A percentile compares a stretch with the other conserved stretches of the same genome.
phyloP scores from a whole-genome alignment of 2,113 vertebrate species.

The Anseranas semipalmata region DNA sequence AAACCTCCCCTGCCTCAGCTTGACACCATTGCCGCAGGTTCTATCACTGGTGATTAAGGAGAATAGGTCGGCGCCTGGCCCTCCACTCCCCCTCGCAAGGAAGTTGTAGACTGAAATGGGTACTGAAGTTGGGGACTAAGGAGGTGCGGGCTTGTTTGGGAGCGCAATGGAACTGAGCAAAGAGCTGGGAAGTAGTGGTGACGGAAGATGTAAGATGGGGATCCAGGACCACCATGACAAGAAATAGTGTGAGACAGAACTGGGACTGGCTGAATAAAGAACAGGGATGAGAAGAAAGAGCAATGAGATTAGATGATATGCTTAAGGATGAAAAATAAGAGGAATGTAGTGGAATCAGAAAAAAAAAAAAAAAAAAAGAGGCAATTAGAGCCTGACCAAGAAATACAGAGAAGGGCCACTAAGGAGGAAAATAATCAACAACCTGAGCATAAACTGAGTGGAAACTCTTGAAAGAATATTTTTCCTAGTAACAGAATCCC shows the following conservation, averaged over 20 bases:
- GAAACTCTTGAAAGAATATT: not conserved
- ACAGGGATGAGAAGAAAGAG: not conserved
- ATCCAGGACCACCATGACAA: not conserved
- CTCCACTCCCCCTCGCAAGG: too few species aligned
- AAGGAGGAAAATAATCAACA: not conserved
- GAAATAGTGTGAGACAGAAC: not conserved
- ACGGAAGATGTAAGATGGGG: not conserved
- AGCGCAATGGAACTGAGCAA: not conserved
- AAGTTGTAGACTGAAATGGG: too few species aligned
- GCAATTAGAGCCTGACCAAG: not conserved
- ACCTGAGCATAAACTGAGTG: not conserved
- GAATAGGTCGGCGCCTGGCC: too few species aligned
- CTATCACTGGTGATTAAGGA: too few species aligned
- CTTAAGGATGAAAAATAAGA: not conserved
- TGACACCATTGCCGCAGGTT: too few species aligned
- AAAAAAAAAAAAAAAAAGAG: not conserved
- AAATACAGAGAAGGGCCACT: not conserved
- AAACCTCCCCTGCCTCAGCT: too few species aligned
- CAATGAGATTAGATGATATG: not conserved
- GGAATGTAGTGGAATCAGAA: not conserved
- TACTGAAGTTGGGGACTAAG: not conserved
- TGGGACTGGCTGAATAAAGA: not conserved
- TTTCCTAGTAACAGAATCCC: not conserved
- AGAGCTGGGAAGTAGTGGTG: not conserved
- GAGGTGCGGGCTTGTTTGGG: not conserved